phyloP scores from a whole-genome alignment of 1,140 invertebrate species.

The Potamilus streckersoni region DNA sequence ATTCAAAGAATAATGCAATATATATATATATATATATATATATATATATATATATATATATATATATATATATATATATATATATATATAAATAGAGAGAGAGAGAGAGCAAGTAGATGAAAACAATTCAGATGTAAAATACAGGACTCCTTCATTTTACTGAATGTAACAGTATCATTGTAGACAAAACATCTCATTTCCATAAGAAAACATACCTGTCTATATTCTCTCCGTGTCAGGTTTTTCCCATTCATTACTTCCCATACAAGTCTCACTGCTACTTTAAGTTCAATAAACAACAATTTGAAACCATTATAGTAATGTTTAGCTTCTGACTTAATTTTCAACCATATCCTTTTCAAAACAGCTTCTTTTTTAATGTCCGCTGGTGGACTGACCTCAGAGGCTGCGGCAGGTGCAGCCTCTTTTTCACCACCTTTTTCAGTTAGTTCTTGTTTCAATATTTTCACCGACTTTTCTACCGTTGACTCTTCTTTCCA shows the following conservation, averaged over 20 bases:
- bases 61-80: no score
- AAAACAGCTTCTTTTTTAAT: conserved; percentile 3
- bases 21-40: no score
- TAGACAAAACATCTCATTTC: no score
- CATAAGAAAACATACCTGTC: conserved; percentile 12
- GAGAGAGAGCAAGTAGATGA: no score
- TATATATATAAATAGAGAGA: no score
- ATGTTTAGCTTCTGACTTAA: neutral
- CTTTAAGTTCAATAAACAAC: conserved; percentile 20
- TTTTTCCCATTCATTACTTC: no score
- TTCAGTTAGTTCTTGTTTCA: conserved; percentile 7
- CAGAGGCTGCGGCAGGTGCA: neutral
- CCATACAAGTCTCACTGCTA: neutral
- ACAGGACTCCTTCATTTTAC: no score
- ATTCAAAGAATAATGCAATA: no score
- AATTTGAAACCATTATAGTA: conserved; percentile 23
- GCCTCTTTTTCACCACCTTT: conserved; percentile 1
- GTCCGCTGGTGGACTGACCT: neutral
- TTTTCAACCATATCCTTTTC: neutral
- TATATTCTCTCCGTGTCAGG: conserved; percentile 20
- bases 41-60: no score
- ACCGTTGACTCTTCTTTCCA: conserved; percentile 16
- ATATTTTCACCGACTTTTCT: conserved; percentile 16
- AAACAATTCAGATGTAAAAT: no score
- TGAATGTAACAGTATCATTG: no score